Evolutionary conservation across 2,888 invertebrate species (phyloP), one percentile per base, ranked within the genome.

Genomic region (Drosophila mulleri): DNA sequence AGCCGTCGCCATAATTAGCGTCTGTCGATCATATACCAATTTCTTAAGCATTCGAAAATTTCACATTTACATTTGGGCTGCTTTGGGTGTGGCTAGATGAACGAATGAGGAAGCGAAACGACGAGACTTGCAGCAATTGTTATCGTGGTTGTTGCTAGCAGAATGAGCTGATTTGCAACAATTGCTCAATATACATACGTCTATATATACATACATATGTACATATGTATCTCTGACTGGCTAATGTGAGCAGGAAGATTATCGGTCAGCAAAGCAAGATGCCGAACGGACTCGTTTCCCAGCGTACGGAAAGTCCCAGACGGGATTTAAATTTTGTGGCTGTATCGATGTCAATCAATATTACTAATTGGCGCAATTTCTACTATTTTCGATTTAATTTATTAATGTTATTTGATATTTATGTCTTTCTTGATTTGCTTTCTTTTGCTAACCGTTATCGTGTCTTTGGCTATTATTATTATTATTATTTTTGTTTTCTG

Each of bases 51-150:
- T 42, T 75, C 59, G 42, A 35, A 56, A 60, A 56, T 63, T 65
- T 47, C 58, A 56, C 61, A 75, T 78, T 79, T 53, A 58, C 60
- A 50, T 65, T 44, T 74, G 39, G 39, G 48, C 11, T 12, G 48
- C n/a, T 54, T 60, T 47, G 75, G 80, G 80, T 52, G 75, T 52
- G 60, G 42, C 63, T 50, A 59, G 45, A 48, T 48, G 48, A 29
- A 29, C 26, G 75, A 78, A 79, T 45, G 70, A 79, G 75, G 75
- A 76, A 76, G 75, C 61, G 4, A 61, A 59, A 9, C 12, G 6
- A 3, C 48, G 41, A 20, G 8, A 8, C 59, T 50, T 52, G 61
- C 71, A 52, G 29, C 53, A 56, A 57, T 60, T 37, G 42, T 42
- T 72, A 44, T 47, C 63, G 45, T 8, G 29, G 56, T 32, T 29